phyloP scores from a whole-genome alignment of 2,113 vertebrate genomes.

The Corapipo altera region DNA sequence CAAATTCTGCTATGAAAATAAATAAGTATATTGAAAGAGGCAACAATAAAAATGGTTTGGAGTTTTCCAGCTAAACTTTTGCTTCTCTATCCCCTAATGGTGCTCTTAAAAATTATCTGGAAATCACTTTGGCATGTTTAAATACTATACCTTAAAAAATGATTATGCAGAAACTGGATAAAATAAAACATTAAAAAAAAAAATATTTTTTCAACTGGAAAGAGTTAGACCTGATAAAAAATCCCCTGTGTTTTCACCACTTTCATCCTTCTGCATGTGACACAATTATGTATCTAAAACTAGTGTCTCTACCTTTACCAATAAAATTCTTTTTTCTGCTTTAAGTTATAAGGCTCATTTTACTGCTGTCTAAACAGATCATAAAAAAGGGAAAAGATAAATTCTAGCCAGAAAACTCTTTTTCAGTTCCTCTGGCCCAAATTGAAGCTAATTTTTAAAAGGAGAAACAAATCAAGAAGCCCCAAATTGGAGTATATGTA shows the following conservation, averaged over 20 bases:
- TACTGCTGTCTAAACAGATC: conserved; percentile 50
- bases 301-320: background rate
- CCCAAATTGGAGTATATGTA: background rate
- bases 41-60: background rate
- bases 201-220: background rate
- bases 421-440: conserved; percentile 21
- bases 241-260: background rate
- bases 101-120: background rate
- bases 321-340: background rate
- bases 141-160: background rate
- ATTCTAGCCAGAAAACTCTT: background rate
- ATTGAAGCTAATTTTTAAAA: conserved; percentile 43
- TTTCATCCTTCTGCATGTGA: background rate
- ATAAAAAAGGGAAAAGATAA: conserved; percentile 32
- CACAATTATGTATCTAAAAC: background rate
- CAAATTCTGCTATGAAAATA: background rate
- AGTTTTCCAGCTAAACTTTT: background rate
- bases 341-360: conserved; percentile 17
- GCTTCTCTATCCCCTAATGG: background rate
- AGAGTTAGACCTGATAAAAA: background rate
- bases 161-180: background rate
- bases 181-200: background rate
- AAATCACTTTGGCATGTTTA: background rate
- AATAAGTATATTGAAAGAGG: background rate
- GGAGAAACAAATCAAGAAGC: conserved; percentile 40